phyloP scores from a whole-genome alignment of 2,113 vertebrate species.

The Corapipo altera region DNA sequence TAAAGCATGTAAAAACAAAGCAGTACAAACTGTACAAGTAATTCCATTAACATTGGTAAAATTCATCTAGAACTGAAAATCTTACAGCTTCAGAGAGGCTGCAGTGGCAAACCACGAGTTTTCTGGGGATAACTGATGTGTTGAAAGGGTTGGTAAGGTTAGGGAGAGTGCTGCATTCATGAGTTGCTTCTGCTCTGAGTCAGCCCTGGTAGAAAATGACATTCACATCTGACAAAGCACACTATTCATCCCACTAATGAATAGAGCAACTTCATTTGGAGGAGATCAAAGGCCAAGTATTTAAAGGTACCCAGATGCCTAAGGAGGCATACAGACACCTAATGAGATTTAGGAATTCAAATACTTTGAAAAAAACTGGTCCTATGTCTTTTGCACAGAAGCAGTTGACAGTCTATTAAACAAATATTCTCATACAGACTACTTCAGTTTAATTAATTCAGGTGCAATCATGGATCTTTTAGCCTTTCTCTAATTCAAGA shows the following conservation, averaged over 20 bases:
- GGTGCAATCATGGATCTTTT: constrained; percentile 43
- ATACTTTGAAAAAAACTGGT: background rate
- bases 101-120: background rate
- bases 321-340: background rate
- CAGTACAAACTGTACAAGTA: background rate
- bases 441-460: constrained; percentile 64
- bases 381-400: background rate
- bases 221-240: background rate
- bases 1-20: constrained; percentile 8
- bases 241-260: constrained; percentile 13
- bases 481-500: constrained; percentile 41
- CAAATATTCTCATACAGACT: constrained; percentile 7
- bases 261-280: constrained; percentile 5
- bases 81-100: background rate
- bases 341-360: background rate
- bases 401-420: background rate
- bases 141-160: background rate
- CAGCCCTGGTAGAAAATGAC: background rate
- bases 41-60: background rate
- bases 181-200: background rate
- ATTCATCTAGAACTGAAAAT: background rate
- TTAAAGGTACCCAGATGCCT: background rate
- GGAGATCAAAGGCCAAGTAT: constrained; percentile 14
- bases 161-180: background rate
- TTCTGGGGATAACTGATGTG: background rate